A percentile compares a stretch with the other conserved stretches of the same genome.
These are phyloP conservation scores for Pandion haliaetus DNA, from an alignment of 2,113 vertebrate genomes.

Conservation along the genomic window DNA sequence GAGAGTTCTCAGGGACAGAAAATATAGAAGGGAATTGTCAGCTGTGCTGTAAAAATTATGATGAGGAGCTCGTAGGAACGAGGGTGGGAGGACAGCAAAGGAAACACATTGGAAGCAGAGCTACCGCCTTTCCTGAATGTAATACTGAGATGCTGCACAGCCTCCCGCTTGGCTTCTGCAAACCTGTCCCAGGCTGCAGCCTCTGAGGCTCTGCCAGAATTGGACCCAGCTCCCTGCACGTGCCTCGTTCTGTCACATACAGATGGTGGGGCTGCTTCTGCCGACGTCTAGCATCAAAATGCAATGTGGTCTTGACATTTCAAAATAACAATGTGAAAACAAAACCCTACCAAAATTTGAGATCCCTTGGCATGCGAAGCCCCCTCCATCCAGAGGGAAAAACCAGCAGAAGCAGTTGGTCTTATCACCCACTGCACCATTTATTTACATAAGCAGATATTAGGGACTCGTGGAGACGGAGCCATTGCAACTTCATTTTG, in stretches of 20 bases:
- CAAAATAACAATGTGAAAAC: not conserved
- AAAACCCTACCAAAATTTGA: not conserved
- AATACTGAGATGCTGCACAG: not conserved
- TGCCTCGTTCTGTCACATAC: not conserved
- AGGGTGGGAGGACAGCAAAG: slow-evolving; percentile 64
- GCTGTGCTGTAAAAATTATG: slow-evolving; percentile 54
- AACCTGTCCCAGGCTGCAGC: not conserved
- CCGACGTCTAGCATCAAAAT: not conserved
- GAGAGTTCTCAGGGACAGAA: slow-evolving; percentile 44
- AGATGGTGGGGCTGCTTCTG: not conserved
- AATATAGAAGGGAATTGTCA: slow-evolving; percentile 47
- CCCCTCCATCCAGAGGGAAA: not conserved
- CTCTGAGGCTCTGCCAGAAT: not conserved
- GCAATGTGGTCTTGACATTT: not conserved
- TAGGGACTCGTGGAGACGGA: fast-evolving
- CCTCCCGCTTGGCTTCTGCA: not conserved
- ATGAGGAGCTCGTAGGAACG: slow-evolving; percentile 47
- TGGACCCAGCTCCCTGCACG: not conserved
- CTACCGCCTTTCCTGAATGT: slow-evolving; percentile 35
- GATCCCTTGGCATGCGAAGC: not conserved
- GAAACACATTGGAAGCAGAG: slow-evolving; percentile 47
- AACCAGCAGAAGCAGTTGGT: not conserved
- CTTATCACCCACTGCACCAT: not conserved
- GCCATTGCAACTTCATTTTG: not conserved
- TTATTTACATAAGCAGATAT: not conserved